Evolutionary conservation across 2,888 invertebrate genomes (phyloP), one percentile per base, ranked within the genome.

Genomic region (Oxytorus armatus): DNA sequence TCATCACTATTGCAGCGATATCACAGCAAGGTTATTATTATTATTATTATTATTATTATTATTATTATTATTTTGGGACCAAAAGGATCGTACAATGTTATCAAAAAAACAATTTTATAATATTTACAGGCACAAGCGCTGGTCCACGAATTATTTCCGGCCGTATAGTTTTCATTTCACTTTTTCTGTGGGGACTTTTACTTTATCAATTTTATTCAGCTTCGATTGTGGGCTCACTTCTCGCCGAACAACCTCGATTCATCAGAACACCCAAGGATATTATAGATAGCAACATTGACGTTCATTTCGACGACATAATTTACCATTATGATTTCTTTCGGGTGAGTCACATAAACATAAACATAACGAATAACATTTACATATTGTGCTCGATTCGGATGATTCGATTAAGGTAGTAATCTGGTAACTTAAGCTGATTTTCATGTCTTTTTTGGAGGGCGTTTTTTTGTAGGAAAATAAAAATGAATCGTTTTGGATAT

Each of bases 141-240:
- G 88, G 89, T 29, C 92, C 92, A 39, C 89, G 87, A 33, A 89
- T 93, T 0, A 90, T 92, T 33, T 93, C 95, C 10, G 89, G 89
- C 7, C 86, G 91, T 21, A 86, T 90, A 1, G 85, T 89, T 3
- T 88, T 88, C 33, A 57, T 91, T 11, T 85, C 87, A 1, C 76
- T 91, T 8, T 88, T 90, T 29, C 23, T 89, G 1, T 91, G 89
- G 88, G 87, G 87, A 18, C 84, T 91, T 69, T 63, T 92, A 29
- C 82, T 91, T 0, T 90, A 85, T 79, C 90, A 91, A 79, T 92
- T 91, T 85, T 92, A 92, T 83, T 90, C 90, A 1, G 91, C 91
- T 2, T 90, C 89, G 55, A 88, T 92, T 33, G 91, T 91, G 0
- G 90, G 90, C 0, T 90, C 89, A 0, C 83, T 92, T 2, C 85